Conservation (phyloP, 2,797 vertebrate genomes). For the Helicolenus hilgendorfi region DNA sequence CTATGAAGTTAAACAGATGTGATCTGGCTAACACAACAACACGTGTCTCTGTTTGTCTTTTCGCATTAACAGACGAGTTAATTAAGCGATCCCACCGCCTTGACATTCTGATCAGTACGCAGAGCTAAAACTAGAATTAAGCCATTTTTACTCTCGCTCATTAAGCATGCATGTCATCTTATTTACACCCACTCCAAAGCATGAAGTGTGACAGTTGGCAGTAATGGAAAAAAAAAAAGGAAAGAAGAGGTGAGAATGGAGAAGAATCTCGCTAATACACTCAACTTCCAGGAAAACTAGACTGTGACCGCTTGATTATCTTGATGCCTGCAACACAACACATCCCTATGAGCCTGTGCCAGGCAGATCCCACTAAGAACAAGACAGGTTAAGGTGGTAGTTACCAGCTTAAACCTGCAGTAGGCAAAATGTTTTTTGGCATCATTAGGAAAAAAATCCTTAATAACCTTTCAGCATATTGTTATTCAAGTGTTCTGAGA, state of each 20-base stretch:
- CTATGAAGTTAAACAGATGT: slow-evolving; percentile 30
- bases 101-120: slow-evolving; percentile 1
- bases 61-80: slow-evolving; percentile 9
- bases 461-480: too few relatives aligned
- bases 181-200: slow-evolving; percentile 45
- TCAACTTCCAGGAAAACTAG: slow-evolving; percentile 56
- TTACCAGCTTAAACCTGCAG: not conserved
- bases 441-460: too few relatives aligned
- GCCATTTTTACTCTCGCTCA: slow-evolving; percentile 33
- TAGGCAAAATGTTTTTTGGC: too few relatives aligned
- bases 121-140: slow-evolving; percentile 13
- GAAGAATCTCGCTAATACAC: slow-evolving; percentile 12
- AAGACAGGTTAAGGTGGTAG: not conserved
- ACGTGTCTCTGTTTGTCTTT: slow-evolving; percentile 13
- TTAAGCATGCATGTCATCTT: slow-evolving; percentile 38
- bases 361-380: slow-evolving; percentile 9
- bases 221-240: not conserved
- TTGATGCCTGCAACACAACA: slow-evolving; percentile 23
- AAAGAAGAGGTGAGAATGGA: slow-evolving; percentile 30
- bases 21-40: not conserved
- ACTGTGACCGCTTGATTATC: slow-evolving; percentile 56
- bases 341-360: slow-evolving; percentile 23
- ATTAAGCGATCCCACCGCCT: slow-evolving; percentile 22
- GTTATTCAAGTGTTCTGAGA: too few relatives aligned
- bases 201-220: slow-evolving; percentile 40